phyloP scores from a whole-genome alignment of 2,797 vertebrate species.

The Kryptolebias ocellatus region DNA sequence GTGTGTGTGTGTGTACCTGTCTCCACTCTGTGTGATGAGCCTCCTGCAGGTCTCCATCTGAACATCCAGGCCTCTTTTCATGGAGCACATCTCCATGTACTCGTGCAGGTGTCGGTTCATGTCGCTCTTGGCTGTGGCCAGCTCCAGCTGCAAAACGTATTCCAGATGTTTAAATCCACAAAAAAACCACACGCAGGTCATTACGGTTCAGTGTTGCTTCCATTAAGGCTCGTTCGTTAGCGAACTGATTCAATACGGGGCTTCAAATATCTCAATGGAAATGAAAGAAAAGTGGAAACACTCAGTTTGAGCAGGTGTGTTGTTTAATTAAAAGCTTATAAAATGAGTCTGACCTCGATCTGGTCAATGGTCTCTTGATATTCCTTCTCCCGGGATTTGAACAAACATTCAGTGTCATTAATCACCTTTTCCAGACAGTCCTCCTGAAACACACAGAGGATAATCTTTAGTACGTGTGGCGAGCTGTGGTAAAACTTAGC shows the following conservation, averaged over 20 bases:
- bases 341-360: slow-evolving; percentile 88
- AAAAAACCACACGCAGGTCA: not conserved
- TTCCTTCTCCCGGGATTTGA: slow-evolving; percentile 96
- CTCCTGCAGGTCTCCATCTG: slow-evolving; percentile 98
- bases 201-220: too few species aligned
- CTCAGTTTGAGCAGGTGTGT: too few species aligned
- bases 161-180: not conserved
- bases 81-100: slow-evolving; percentile 99
- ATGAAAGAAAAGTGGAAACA: too few species aligned
- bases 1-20: slow-evolving; percentile 68
- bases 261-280: too few species aligned
- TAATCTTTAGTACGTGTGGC: not conserved
- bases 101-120: slow-evolving; percentile 97
- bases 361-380: slow-evolving; percentile 98
- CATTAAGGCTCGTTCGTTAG: not conserved
- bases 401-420: slow-evolving; percentile 95
- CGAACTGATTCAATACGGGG: too few species aligned
- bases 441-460: slow-evolving; percentile 76
- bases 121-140: slow-evolving; percentile 95
- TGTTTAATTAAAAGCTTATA: not conserved
- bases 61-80: slow-evolving; percentile 95
- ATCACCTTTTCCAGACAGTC: slow-evolving; percentile 98
- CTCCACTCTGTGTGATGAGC: slow-evolving; percentile 95
- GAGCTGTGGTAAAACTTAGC: slow-evolving; percentile 4
- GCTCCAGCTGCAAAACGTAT: slow-evolving; percentile 83